Conservation (phyloP, 2,797 vertebrate species). For the Enteromius fasciolatus region DNA sequence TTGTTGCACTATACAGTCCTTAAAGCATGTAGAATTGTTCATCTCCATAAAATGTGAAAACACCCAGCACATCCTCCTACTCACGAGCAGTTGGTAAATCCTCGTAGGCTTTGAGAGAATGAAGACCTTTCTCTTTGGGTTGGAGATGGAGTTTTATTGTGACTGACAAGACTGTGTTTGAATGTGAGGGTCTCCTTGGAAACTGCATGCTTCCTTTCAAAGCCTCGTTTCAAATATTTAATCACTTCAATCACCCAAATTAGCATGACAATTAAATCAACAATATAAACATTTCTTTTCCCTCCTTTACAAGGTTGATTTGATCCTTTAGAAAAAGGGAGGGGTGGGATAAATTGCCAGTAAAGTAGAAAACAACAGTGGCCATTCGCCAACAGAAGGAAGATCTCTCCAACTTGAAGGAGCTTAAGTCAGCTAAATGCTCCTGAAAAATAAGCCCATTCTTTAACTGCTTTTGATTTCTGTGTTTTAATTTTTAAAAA, state of each 20-base stretch:
- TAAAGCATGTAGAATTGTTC: slow-evolving; percentile 68
- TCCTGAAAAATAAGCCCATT: slow-evolving; percentile 20
- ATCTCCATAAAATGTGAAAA: slow-evolving; percentile 68
- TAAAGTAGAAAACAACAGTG: slow-evolving; percentile 61
- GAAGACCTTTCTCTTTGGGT: slow-evolving; percentile 68
- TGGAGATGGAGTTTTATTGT: slow-evolving; percentile 65
- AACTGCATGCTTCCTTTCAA: slow-evolving; percentile 70
- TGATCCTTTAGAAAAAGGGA: slow-evolving; percentile 45
- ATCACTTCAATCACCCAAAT: slow-evolving; percentile 74
- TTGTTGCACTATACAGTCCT: slow-evolving; percentile 63
- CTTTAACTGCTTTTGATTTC: slow-evolving; percentile 35
- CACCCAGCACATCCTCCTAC: slow-evolving; percentile 69
- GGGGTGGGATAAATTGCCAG: slow-evolving; percentile 54
- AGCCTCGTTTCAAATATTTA: slow-evolving; percentile 69
- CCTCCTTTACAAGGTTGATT: slow-evolving; percentile 52
- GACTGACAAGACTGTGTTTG: slow-evolving; percentile 66
- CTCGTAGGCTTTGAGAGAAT: slow-evolving; percentile 63
- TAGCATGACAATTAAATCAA: slow-evolving; percentile 74
- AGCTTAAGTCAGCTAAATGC: slow-evolving; percentile 39
- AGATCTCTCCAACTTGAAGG: slow-evolving; percentile 43
- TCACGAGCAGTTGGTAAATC: slow-evolving; percentile 61
- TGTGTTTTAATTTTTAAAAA: slow-evolving; percentile 20
- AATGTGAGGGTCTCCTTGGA: slow-evolving; percentile 73
- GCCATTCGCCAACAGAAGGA: slow-evolving; percentile 61
- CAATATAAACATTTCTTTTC: slow-evolving; percentile 69